phyloP scores from a whole-genome alignment of 2,113 vertebrate genomes.

The Forbesichthys papilliferus region DNA sequence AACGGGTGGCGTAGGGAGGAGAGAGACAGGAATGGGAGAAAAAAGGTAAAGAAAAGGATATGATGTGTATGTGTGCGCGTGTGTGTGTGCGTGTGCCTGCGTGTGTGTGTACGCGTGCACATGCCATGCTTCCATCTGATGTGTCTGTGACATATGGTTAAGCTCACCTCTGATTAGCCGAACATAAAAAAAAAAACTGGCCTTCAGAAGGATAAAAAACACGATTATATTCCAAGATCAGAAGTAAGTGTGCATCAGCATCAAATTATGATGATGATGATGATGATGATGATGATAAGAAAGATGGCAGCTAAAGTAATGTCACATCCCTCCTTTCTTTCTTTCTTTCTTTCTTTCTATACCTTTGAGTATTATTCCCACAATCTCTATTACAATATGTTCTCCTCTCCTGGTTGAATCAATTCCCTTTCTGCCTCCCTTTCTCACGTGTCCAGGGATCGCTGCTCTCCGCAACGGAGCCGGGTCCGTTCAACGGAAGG shows the following conservation, averaged over 20 bases:
- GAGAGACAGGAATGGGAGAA: background rate
- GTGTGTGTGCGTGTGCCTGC: background rate
- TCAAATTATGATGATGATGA: conserved; percentile 19
- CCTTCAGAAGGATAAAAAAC: background rate
- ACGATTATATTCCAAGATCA: background rate
- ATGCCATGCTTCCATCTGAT: background rate
- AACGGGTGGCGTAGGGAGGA: background rate
- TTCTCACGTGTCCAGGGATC: conserved; percentile 18
- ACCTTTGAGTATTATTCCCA: background rate
- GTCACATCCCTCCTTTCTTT: background rate
- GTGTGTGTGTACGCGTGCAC: background rate
- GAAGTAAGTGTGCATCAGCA: background rate
- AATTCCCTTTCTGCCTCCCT: background rate
- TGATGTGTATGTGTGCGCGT: background rate
- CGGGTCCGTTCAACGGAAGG: conserved; percentile 32
- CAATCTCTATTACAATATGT: background rate
- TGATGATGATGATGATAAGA: background rate
- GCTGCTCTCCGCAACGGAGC: conserved; percentile 53
- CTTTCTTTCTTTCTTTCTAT: background rate
- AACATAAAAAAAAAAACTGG: background rate
- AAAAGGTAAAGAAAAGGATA: background rate
- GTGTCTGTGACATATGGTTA: background rate
- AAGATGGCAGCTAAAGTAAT: background rate
- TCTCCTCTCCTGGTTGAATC: background rate
- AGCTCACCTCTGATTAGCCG: background rate